Base-by-base conservation (phyloP, 2,113 vertebrate genomes). In the Ochotona princeps region DNA sequence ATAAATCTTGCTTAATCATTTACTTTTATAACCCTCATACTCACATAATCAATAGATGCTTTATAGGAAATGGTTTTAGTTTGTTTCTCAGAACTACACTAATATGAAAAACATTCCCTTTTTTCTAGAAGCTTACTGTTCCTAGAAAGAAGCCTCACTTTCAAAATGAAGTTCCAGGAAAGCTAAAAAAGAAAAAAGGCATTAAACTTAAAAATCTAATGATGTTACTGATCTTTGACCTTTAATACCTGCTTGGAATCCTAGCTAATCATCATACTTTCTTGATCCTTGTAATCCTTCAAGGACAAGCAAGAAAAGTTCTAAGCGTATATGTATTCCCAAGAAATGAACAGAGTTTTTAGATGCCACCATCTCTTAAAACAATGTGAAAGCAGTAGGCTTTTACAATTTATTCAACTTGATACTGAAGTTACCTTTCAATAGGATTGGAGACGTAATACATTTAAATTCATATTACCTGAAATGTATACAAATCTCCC, bases 11-110 rank as follows among this genome's bases (percentile, higher is more conserved):
- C 35, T 51, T 87, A 74, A 81, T 87, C 28, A 88, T 51, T 82
- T 67, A 76, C 17, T n/a, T 83, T 87, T 83, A 89, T 26, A 60
- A 74, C 10, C 10, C 3, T 93, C 20, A 86, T n/a, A 70, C 79
- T 90, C 79, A 91, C 74, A 87, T 89, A 49, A 85, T 89, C 13
- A 86, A 28, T 72, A 89, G 81, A 17, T 92, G 94, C 35, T 90
- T 86, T 84, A 69, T 20, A 78, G 65, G 65, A 74, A 83, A 86
- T 75, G 49, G 70, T 79, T 83, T 60, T 2, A 49, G 17, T 21
- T 30, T 92, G 35, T 25, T 87, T 88, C 66, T 74, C 23, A 90
- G 75, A 80, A 69, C 26, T 38, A 93, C 3, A 14, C 61, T 95
- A 90, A 83, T 30, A 83, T 51, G 5, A 83, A 93, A 92, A 73